A percentile compares a stretch with the other conserved stretches of the same genome.
Conservation (phyloP, 2,113 vertebrate genomes). For the Papio anubis region DNA sequence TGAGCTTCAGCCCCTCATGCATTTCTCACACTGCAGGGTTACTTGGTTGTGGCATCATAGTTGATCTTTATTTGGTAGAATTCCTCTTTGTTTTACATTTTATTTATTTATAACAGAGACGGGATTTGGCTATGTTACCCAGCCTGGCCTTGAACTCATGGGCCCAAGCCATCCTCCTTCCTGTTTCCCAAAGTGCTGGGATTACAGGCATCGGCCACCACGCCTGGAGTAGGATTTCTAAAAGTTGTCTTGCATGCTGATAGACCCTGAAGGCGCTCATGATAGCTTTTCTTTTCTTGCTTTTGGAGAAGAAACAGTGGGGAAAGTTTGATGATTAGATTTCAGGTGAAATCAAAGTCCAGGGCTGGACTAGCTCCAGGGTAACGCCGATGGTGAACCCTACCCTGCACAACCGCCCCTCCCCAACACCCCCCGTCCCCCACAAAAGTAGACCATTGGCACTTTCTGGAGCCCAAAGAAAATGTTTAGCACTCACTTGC, state of each 20-base stretch:
- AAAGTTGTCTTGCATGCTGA: neutral
- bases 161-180: too few relatives aligned
- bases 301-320: neutral
- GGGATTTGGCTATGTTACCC: too few relatives aligned
- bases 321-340: neutral
- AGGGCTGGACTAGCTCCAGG: neutral
- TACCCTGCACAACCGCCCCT: too few relatives aligned
- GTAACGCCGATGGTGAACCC: neutral
- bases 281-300: neutral
- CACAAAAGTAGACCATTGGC: neutral
- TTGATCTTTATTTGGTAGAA: too few relatives aligned
- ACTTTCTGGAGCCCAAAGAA: neutral
- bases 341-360: neutral
- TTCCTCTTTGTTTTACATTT: too few relatives aligned
- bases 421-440: too few relatives aligned
- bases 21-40: too few relatives aligned
- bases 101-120: too few relatives aligned
- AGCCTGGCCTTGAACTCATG: too few relatives aligned
- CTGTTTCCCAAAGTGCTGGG: too few relatives aligned
- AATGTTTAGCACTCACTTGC: neutral
- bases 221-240: neutral
- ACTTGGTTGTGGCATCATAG: neutral
- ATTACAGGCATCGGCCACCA: too few relatives aligned
- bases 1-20: neutral
- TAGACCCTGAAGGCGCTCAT: neutral